Evolutionary conservation across 2,888 invertebrate species (phyloP), one percentile per base, ranked within the genome.

Genomic region (Andrena chrysosceles): DNA sequence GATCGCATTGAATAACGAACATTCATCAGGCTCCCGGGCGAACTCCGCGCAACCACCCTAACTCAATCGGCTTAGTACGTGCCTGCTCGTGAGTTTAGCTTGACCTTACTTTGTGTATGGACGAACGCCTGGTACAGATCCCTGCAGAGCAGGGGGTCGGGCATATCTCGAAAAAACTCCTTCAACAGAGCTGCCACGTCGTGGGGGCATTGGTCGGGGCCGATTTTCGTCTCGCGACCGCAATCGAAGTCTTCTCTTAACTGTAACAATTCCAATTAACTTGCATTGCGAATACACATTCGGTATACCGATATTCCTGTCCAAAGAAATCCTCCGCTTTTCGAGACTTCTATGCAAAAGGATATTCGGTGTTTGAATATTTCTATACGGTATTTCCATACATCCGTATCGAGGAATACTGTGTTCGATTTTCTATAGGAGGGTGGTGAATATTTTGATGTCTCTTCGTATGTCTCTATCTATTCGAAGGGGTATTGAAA

Each of bases 181-280:
- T 99, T 99, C 48, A 99, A 95, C 56, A 99, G 95, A 0, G 98
- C 97, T 8, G 98, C 99, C 76, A 99, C 98, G 93, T 99, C 99
- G 94, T 99, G 98, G 0, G 98, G 98, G 94, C 98, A 97, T 89
- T 97, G 97, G 63, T 97, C 97, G 10, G 96, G 95, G 86, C 97
- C 97, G 89, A 98, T 95, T 78, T 96, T 95, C 16, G 96, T 95
- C 90, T 96, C 96, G 89, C 96, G 96, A 23, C 97, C 98, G 83
- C 96, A 96, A 94, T 99, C 98, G 94, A 99, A 98, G 84, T 98
- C 98, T 93, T 99, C 98, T 63, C 98, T 95, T 85, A 99, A 95
- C 98, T 98, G 94, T 56, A 95, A 95, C 77, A 62, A 54, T 5
- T 62, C 26, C 59, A 23, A 62, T 48, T 31, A 42, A 42, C 42